phyloP scores from a whole-genome alignment of 2,888 invertebrate species.

The Protodeltote pygarga region DNA sequence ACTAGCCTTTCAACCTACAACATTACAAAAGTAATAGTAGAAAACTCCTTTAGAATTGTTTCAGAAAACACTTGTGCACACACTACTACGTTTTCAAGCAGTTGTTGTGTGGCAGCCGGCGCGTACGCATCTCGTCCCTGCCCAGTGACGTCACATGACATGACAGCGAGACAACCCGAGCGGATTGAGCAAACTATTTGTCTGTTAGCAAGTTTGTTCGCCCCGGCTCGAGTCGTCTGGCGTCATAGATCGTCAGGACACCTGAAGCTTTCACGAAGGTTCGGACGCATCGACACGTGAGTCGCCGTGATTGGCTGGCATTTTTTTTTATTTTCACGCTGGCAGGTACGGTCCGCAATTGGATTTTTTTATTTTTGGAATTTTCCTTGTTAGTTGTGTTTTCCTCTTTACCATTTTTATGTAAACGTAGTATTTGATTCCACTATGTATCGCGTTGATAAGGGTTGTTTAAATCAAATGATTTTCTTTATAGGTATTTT shows the following conservation, averaged over 20 bases:
- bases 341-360: slow-evolving; percentile 2
- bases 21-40: slow-evolving; percentile 82
- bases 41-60: slow-evolving; percentile 84
- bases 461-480: neutral
- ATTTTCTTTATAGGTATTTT: neutral
- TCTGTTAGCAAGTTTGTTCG: slow-evolving; percentile 84
- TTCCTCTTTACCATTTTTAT: neutral
- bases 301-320: slow-evolving; percentile 52
- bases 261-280: neutral
- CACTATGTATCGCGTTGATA: neutral
- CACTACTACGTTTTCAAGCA: slow-evolving; percentile 71
- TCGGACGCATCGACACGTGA: slow-evolving; percentile 51
- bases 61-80: slow-evolving; percentile 84
- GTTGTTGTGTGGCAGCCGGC: slow-evolving; percentile 65
- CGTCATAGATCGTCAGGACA: slow-evolving; percentile 57
- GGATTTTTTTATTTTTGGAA: slow-evolving; percentile 1
- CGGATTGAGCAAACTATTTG: slow-evolving; percentile 85
- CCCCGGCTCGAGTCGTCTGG: slow-evolving; percentile 86
- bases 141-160: slow-evolving; percentile 38
- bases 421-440: neutral
- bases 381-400: neutral
- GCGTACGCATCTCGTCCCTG: slow-evolving; percentile 52
- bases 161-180: slow-evolving; percentile 81
- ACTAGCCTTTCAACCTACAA: slow-evolving; percentile 53
- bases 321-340: slow-evolving; percentile 22